Percentiles rank a stretch among this genome's conserved stretches.
Evolutionary conservation across 2,113 vertebrate genomes (phyloP).

Genomic region (Notothenia coriiceps): DNA sequence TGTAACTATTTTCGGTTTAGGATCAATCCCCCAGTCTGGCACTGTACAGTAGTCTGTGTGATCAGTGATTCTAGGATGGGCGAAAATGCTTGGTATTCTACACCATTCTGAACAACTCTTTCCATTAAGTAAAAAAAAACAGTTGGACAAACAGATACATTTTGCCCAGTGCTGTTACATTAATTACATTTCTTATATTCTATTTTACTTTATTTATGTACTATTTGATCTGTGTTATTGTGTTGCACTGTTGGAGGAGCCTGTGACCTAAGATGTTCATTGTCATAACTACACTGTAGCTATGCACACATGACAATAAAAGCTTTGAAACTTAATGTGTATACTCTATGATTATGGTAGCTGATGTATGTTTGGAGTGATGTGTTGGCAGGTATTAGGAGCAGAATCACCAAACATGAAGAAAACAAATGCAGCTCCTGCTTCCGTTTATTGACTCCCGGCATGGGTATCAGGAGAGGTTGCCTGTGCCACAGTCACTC

Average conservation of each 20-base stretch:
- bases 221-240: too few relatives aligned
- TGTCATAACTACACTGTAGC: too few relatives aligned
- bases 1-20: background rate
- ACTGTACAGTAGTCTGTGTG: conserved; percentile 24
- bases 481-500: conserved; percentile 7
- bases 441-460: conserved; percentile 11
- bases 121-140: background rate
- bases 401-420: background rate
- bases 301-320: too few relatives aligned
- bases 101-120: background rate
- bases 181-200: too few relatives aligned
- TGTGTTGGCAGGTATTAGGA: background rate
- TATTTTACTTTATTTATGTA: too few relatives aligned
- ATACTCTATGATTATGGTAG: background rate
- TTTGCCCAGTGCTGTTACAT: background rate
- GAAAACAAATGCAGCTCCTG: conserved; percentile 22
- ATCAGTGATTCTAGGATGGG: conserved; percentile 3
- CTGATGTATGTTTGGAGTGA: background rate
- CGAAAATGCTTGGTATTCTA: background rate
- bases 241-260: too few relatives aligned
- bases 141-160: conserved; percentile 6
- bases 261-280: too few relatives aligned
- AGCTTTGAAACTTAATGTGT: background rate
- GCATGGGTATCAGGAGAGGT: background rate
- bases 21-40: background rate